Percentiles rank a stretch among this genome's conserved stretches.
These are phyloP conservation scores for Dunckerocampus dactyliophorus DNA, from an alignment of 2,113 vertebrate species.

Conservation along the genomic window DNA sequence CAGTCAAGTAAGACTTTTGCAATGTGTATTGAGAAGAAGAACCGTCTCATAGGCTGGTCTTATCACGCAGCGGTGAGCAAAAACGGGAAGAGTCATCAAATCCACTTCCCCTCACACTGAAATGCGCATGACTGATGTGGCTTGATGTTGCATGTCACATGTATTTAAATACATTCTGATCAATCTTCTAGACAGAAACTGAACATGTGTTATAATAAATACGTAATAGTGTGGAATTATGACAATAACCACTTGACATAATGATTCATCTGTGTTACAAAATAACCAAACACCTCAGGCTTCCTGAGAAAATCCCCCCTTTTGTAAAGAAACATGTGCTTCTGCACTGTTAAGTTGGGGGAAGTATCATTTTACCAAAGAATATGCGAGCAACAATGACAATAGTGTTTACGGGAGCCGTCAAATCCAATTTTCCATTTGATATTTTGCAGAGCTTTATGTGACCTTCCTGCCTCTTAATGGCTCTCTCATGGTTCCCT, in stretches of 20 bases:
- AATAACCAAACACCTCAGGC: slow-evolving; percentile 7
- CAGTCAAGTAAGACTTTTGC: neutral
- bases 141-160: slow-evolving; percentile 4
- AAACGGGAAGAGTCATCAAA: slow-evolving; percentile 21
- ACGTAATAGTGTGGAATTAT: neutral
- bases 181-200: neutral
- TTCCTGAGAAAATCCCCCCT: slow-evolving; percentile 10
- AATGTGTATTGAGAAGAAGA: neutral
- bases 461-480: neutral
- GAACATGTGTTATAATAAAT: neutral
- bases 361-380: no score
- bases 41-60: slow-evolving; percentile 6
- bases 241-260: no score
- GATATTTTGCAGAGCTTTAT: slow-evolving; percentile 17
- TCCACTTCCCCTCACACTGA: slow-evolving; percentile 36
- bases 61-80: slow-evolving; percentile 2
- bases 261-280: no score
- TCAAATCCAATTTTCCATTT: slow-evolving; percentile 27
- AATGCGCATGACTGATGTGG: slow-evolving; percentile 19
- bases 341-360: neutral
- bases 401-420: neutral
- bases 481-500: neutral
- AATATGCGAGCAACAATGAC: slow-evolving; percentile 3
- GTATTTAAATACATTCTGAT: slow-evolving; percentile 4
- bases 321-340: neutral